These are phyloP conservation scores for Cyanoderma ruficeps DNA, from an alignment of 2,113 vertebrate genomes.

Conservation along the genomic window DNA sequence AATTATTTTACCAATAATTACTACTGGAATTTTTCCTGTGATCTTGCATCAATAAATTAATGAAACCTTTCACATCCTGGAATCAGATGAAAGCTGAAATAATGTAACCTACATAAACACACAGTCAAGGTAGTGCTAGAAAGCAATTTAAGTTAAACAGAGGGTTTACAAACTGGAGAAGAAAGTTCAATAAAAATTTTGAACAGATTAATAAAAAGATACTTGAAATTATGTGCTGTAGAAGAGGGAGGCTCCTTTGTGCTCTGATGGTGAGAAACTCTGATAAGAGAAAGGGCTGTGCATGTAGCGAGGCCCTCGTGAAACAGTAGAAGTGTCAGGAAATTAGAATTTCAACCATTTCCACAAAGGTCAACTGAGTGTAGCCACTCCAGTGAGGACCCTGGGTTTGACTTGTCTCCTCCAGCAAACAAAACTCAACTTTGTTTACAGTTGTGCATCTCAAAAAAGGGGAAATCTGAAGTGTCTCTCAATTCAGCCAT, in stretches of 20 bases:
- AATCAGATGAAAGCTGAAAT: neutral
- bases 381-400: neutral
- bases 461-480: neutral
- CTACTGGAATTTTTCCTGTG: neutral
- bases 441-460: neutral
- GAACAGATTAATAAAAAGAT: neutral
- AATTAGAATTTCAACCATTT: slow-evolving; percentile 5
- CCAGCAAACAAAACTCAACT: neutral
- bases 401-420: neutral
- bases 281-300: neutral
- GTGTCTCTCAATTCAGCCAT: neutral
- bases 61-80: neutral
- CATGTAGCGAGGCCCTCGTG: neutral
- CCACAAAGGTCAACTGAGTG: neutral
- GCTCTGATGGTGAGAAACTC: neutral
- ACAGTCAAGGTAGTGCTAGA: neutral
- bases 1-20: neutral
- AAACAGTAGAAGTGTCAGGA: neutral
- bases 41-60: neutral
- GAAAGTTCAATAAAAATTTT: neutral
- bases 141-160: slow-evolving; percentile 12
- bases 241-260: neutral
- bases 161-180: neutral
- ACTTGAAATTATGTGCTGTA: neutral
- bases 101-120: neutral